Conservation (phyloP, 2,113 vertebrate genomes). For the Forbesichthys agassizii region DNA sequence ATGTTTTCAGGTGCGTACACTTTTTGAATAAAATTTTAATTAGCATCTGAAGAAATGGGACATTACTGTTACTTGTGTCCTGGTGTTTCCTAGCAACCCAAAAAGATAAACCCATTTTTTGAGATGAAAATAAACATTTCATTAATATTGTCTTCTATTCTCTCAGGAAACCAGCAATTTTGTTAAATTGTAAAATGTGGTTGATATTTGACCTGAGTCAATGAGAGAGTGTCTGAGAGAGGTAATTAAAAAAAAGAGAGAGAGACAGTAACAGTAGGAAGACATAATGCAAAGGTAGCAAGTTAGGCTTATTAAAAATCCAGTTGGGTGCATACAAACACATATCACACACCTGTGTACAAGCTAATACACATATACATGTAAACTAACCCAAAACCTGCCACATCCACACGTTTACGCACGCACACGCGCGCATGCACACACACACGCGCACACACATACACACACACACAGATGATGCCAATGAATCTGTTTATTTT, state of each 20-base stretch:
- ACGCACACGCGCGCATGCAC: slow-evolving; percentile 1
- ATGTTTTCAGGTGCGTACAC: no score
- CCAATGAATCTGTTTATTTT: slow-evolving; percentile 66
- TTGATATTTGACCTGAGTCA: neutral
- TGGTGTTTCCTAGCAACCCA: no score
- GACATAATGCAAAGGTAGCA: neutral
- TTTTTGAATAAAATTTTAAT: no score
- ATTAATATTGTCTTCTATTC: neutral
- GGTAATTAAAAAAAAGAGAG: neutral
- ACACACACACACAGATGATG: slow-evolving; percentile 45
- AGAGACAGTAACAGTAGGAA: neutral
- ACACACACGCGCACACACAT: slow-evolving; percentile 1
- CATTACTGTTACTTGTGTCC: no score
- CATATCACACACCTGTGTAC: neutral
- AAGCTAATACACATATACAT: neutral
- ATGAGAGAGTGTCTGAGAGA: neutral
- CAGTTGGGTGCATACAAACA: neutral
- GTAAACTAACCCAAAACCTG: neutral
- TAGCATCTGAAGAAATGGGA: no score
- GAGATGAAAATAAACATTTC: neutral
- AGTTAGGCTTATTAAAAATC: neutral
- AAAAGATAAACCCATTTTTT: no score
- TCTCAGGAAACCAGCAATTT: no score
- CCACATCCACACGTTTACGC: neutral
- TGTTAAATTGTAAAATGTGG: neutral